Base-by-base conservation (phyloP, 2,888 invertebrate genomes). In the Drosophila atripex region DNA sequence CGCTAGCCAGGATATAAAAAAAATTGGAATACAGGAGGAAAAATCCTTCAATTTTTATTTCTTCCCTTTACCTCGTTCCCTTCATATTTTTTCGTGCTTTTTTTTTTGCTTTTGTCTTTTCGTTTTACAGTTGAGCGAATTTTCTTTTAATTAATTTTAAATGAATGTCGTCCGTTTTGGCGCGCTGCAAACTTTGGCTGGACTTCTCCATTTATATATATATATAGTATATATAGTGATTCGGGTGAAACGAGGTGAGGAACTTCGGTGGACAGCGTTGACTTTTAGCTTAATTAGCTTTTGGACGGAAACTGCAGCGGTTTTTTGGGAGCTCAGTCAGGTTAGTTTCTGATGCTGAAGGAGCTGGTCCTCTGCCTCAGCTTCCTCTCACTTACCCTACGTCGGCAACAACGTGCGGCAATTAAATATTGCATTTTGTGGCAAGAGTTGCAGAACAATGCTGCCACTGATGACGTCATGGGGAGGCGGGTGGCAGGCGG, bases 71-170 rank as follows among this genome's bases (percentile, higher is more conserved):
- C 56, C 52, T 69, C 51, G 41, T 43, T 32, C 14, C 21, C 58
- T 66, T 50, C 59, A 75, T 38, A 78, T 73, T 74, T 69, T 80
- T 43, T 11, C n/a, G n/a, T 4, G 3, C 4, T 43, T 6, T 43
- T 56, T 64, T 71, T 77, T 70, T 74, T 61, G 56, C 83, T 82
- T 85, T 86, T 82, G 85, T 87, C 84, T 87, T 85, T 87, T 65
- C 73, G 80, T 74, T 88, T 86, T 65, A 79, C 88, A 87, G 88
- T 85, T 73, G 83, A 87, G 79, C 87, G 86, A 87, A 82, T 88
- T 88, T 88, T 85, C 87, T 88, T 85, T 85, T 85, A 85, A 85
- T 85, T 88, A 85, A 85, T 88, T 85, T 85, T 85, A 85, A 85
- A 85, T 88, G 85, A 87, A 85, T 84, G 87, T 88, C 85, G 77